A percentile compares a stretch with the other conserved stretches of the same genome.
Conservation (phyloP, 2,113 vertebrate species). For the Nothocercus nigrocapillus region DNA sequence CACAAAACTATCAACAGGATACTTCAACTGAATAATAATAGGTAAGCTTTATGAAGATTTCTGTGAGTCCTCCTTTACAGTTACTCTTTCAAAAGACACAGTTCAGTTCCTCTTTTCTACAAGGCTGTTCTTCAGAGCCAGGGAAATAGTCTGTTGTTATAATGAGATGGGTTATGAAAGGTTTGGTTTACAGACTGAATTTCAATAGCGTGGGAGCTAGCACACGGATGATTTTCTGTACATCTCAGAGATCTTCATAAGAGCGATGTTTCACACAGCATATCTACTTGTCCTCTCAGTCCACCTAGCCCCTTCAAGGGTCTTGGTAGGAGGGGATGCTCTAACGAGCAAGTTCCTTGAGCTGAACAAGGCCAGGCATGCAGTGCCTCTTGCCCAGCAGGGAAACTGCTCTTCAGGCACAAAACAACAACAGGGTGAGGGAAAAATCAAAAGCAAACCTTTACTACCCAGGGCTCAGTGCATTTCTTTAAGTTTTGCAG, state of each 20-base stretch:
- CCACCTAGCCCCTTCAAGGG: not conserved
- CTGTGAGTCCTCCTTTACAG: not conserved
- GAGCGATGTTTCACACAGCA: not conserved
- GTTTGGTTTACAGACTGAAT: not conserved
- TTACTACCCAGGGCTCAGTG: fast-evolving
- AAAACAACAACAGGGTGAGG: not conserved
- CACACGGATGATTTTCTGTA: not conserved
- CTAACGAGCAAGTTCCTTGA: not conserved
- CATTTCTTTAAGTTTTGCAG: not conserved
- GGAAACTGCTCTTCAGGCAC: not conserved
- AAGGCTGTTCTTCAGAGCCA: not conserved
- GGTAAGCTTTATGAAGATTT: not conserved
- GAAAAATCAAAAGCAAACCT: not conserved
- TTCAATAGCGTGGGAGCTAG: not conserved
- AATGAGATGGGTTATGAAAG: not conserved
- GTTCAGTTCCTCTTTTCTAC: not conserved
- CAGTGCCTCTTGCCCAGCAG: no score
- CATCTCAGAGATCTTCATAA: not conserved
- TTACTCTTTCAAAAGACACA: not conserved
- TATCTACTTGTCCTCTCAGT: not conserved
- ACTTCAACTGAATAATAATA: not conserved
- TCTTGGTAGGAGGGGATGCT: not conserved
- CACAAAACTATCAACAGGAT: not conserved
- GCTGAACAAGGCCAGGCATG: not conserved
- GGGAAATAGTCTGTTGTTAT: not conserved